phyloP scores from a whole-genome alignment of 2,113 vertebrate genomes.

The Platycercus adscitus region DNA sequence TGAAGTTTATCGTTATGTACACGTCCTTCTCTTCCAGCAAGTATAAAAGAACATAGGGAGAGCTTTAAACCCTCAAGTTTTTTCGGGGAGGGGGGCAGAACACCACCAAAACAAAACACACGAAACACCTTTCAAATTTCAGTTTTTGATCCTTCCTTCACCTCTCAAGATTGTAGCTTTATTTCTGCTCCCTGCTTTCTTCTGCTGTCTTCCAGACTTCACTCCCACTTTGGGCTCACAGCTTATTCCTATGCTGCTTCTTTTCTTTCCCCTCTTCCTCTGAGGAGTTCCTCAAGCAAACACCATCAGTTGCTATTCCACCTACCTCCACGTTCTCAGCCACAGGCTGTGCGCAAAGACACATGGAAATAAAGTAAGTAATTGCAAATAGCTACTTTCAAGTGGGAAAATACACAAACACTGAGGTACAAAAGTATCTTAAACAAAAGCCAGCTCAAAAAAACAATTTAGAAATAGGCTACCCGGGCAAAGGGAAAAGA shows the following conservation, averaged over 20 bases:
- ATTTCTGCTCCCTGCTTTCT: neutral
- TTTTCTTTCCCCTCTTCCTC: neutral
- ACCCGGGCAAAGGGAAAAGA: fast-evolving
- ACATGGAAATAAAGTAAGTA: neutral
- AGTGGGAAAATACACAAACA: neutral
- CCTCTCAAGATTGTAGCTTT: neutral
- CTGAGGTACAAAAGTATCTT: neutral
- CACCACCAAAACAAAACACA: neutral
- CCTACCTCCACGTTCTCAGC: neutral
- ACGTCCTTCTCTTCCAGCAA: neutral
- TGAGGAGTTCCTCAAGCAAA: neutral
- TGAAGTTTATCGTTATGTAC: neutral
- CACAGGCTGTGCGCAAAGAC: neutral
- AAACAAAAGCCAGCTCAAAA: neutral
- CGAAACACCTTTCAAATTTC: neutral
- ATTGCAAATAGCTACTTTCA: neutral
- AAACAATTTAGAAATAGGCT: neutral
- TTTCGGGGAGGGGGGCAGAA: neutral
- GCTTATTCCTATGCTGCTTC: neutral
- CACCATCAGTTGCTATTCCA: neutral
- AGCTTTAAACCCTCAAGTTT: neutral
- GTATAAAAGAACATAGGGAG: neutral
- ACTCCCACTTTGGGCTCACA: neutral
- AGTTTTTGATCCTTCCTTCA: neutral
- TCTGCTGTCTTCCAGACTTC: neutral